phyloP scores from a whole-genome alignment of 2,888 invertebrate species.

The Amphipoea oculea region DNA sequence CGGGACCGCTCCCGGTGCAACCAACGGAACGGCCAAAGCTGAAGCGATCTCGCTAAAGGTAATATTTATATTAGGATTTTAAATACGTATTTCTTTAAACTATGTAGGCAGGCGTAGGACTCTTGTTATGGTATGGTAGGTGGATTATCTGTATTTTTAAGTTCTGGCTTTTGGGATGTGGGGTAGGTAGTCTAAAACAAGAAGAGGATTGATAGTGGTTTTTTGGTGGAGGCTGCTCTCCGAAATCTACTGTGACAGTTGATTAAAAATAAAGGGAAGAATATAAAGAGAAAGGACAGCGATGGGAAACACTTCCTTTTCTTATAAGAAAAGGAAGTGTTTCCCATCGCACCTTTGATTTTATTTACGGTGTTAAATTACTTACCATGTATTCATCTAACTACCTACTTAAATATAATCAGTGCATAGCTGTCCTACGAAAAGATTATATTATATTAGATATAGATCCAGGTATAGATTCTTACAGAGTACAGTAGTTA shows the following conservation, averaged over 20 bases:
- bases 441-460: too few species aligned
- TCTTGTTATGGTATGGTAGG: not conserved
- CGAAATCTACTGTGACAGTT: not conserved
- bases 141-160: not conserved
- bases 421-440: not conserved
- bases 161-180: not conserved
- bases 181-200: not conserved
- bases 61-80: constrained; percentile 8
- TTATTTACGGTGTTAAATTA: not conserved
- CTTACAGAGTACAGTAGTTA: not conserved
- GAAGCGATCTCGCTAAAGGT: constrained; percentile 80
- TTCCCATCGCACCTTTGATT: not conserved
- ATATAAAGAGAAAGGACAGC: not conserved
- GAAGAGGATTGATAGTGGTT: not conserved
- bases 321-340: too few species aligned
- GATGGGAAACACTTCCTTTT: not conserved
- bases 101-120: not conserved
- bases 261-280: not conserved
- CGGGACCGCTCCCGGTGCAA: constrained; percentile 82
- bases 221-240: not conserved
- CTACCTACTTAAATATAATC: constrained; percentile 5
- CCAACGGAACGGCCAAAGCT: constrained; percentile 86
- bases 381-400: too few species aligned
- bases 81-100: not conserved
- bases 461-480: not conserved